Base-by-base conservation (phyloP, 2,113 vertebrate species). In the Balaeniceps rex region DNA sequence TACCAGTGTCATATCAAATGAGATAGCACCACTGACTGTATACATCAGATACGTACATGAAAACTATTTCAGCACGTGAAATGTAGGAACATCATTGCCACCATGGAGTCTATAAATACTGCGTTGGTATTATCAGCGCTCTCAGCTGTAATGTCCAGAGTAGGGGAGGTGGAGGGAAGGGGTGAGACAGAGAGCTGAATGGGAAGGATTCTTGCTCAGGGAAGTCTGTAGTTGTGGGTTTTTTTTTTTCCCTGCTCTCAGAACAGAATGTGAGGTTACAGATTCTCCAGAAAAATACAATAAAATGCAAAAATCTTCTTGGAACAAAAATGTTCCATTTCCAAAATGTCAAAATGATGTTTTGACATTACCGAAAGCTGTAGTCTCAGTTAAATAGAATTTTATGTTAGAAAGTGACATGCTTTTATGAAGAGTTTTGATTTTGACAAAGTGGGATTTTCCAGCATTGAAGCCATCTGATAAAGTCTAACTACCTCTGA, bases 321-420 rank as follows among this genome's bases (percentile, higher is more conserved):
- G 83, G 91, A 96, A 87, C 69, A 65, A 84, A 88, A 94, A 79
- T 31, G 58, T 89, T 97, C 70, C 61, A 28, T 82, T 94, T 83
- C 31, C 58, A 87, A 87, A 94, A 91, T 91, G 87, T 95, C 93
- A 95, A 87, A 96, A 83, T 46, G 52, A 75, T 94, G 83, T 97
- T 95, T 96, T 94, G 95, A 96, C 91, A 91, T 86, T 91, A 79
- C 65, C 28, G 24, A 93, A 95, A 96, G 91, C 74, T 95, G 89
- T 84, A 87, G 94, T 92, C 95, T 91, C 88, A 87, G 83, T 96
- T 92, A 91, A 92, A 93, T 57, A 95, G 81, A 84, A 83, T 91
- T 93, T 92, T 87, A 82, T 25, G 19, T 87, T 89, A 71, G 70
- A 72, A 95, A 95, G 77, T 92, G 95, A 91, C 61, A 89, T 14